A percentile compares a stretch with the other conserved stretches of the same genome.
These are phyloP conservation scores for Chelon labrosus DNA, from an alignment of 2,797 vertebrate genomes.

Conservation along the genomic window DNA sequence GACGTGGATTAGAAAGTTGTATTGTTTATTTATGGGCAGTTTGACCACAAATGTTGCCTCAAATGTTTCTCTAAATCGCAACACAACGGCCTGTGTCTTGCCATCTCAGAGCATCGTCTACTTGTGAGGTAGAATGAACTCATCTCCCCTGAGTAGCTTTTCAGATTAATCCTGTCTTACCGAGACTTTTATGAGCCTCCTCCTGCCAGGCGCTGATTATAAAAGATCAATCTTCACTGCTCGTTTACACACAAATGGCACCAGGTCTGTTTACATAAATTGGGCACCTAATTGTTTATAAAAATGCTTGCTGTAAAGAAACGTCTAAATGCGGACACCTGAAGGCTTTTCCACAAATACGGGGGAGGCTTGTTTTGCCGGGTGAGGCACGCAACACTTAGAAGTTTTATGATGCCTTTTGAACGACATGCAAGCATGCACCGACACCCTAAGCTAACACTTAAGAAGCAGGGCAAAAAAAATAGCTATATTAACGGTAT, in stretches of 20 bases:
- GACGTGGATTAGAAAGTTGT: constrained; percentile 17
- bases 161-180: constrained; percentile 50
- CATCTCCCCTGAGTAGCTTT: constrained; percentile 30
- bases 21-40: neutral
- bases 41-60: constrained; percentile 10
- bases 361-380: constrained; percentile 70
- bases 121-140: constrained; percentile 40
- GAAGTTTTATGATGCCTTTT: constrained; percentile 73
- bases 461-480: constrained; percentile 61
- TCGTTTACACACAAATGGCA: constrained; percentile 57
- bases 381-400: constrained; percentile 69
- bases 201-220: constrained; percentile 52
- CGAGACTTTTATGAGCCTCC: constrained; percentile 42
- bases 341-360: constrained; percentile 66
- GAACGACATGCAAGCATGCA: constrained; percentile 59
- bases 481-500: constrained; percentile 62
- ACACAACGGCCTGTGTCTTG: neutral
- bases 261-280: constrained; percentile 69
- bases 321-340: constrained; percentile 62
- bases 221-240: constrained; percentile 46
- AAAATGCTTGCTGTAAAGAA: constrained; percentile 57
- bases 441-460: constrained; percentile 65
- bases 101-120: constrained; percentile 12
- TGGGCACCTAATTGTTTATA: constrained; percentile 71
- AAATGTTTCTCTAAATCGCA: constrained; percentile 13